Conservation (phyloP, 1,140 invertebrate genomes). For the Panagrolaimus sp. region DNA sequence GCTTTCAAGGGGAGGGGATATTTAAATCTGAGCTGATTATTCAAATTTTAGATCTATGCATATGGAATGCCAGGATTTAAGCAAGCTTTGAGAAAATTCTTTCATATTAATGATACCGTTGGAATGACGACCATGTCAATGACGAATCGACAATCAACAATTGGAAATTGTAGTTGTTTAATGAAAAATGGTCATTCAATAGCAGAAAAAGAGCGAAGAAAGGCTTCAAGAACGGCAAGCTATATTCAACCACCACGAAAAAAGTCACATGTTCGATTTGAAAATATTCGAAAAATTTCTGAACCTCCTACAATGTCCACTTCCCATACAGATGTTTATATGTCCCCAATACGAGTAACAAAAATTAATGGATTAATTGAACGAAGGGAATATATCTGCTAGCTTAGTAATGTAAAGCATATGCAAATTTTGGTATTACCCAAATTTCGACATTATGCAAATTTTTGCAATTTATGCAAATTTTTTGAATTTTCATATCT, state of each 20-base stretch:
- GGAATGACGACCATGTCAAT: not conserved
- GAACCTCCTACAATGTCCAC: constrained; percentile 9
- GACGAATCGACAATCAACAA: not conserved
- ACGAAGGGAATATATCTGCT: constrained; percentile 8
- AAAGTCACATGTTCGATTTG: constrained; percentile 7
- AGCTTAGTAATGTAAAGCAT: not conserved
- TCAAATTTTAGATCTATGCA: constrained; percentile 19
- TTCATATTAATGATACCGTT: constrained; percentile 7
- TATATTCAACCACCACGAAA: constrained; percentile 5
- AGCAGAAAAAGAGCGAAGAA: not conserved
- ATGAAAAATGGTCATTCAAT: not conserved
- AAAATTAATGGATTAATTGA: constrained; percentile 2
- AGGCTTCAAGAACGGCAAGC: not conserved
- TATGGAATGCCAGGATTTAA: constrained; percentile 48
- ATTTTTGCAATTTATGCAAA: not conserved
- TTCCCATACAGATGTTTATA: not conserved
- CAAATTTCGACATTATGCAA: not conserved
- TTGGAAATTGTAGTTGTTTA: constrained; percentile 9
- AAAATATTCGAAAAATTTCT: not conserved
- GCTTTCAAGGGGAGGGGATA: no score
- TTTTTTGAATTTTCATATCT: no score
- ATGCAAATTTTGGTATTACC: not conserved
- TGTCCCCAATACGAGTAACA: not conserved
- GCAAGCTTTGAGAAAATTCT: constrained; percentile 38
- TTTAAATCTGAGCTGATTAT: no score